A percentile compares a stretch with the other conserved stretches of the same genome.
Evolutionary conservation across 2,888 invertebrate genomes (phyloP).

Genomic region (Pollenia griseotomentosa): DNA sequence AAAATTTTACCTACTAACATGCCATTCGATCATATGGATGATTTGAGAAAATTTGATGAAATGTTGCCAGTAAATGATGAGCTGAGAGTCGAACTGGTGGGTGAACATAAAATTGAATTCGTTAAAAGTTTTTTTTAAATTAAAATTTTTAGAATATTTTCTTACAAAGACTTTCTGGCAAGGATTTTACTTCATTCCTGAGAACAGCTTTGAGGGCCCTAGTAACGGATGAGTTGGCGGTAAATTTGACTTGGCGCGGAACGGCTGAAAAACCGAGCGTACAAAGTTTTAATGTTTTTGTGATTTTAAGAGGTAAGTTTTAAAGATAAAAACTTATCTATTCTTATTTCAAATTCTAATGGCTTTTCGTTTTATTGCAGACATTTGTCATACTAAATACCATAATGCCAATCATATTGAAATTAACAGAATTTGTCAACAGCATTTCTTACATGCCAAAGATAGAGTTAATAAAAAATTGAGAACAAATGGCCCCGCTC

Average conservation of each 20-base stretch:
- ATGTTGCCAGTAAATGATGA: conserved; percentile 42
- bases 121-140: neutral
- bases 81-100: conserved; percentile 50
- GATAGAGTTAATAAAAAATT: conserved; percentile 46
- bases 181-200: conserved; percentile 45
- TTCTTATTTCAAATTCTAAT: neutral
- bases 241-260: conserved; percentile 67
- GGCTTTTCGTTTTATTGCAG: conserved; percentile 8
- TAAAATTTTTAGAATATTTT: conserved; percentile 31
- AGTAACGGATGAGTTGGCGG: conserved; percentile 61
- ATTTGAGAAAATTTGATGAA: conserved; percentile 55
- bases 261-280: conserved; percentile 62
- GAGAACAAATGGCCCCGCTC: neutral
- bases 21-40: conserved; percentile 39
- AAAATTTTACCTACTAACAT: conserved; percentile 51
- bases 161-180: conserved; percentile 31
- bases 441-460: conserved; percentile 61
- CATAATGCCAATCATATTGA: neutral
- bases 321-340: neutral
- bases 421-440: conserved; percentile 53
- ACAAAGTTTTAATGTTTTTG: conserved; percentile 51
- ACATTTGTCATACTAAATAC: conserved; percentile 45
- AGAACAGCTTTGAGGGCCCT: conserved; percentile 42
- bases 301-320: conserved; percentile 37
- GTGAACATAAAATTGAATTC: neutral